Percentiles rank a stretch among this genome's conserved stretches.
Evolutionary conservation across 2,888 invertebrate genomes (phyloP).

Genomic region (Lymantria dispar): DNA sequence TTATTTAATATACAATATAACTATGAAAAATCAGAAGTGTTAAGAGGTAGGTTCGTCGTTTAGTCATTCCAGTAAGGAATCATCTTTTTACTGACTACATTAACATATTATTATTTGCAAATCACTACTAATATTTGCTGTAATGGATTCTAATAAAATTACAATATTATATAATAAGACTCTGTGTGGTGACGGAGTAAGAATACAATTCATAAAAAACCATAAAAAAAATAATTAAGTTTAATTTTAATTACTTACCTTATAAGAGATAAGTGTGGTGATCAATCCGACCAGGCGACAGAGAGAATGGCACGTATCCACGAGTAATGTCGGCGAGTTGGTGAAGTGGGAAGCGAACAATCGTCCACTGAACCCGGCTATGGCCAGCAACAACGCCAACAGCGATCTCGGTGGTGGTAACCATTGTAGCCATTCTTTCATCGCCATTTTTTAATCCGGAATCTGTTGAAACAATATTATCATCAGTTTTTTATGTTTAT

Average conservation of each 20-base stretch:
- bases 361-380: constrained; percentile 90
- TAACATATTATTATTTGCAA: too few relatives aligned
- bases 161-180: too few relatives aligned
- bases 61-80: too few relatives aligned
- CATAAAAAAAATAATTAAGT: not conserved
- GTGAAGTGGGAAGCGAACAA: constrained; percentile 94
- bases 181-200: too few relatives aligned
- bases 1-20: too few relatives aligned
- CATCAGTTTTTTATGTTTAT: too few relatives aligned
- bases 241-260: constrained; percentile 35
- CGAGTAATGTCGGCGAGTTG: constrained; percentile 94
- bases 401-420: constrained; percentile 89
- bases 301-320: constrained; percentile 96
- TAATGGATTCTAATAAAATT: too few relatives aligned
- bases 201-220: too few relatives aligned
- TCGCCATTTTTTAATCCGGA: constrained; percentile 85
- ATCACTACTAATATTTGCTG: too few relatives aligned
- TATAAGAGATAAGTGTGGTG: constrained; percentile 68
- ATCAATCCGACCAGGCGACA: constrained; percentile 94
- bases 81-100: too few relatives aligned
- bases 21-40: too few relatives aligned
- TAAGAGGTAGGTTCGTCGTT: too few relatives aligned
- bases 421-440: constrained; percentile 89
- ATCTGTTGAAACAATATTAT: not conserved
- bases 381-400: constrained; percentile 87